phyloP scores from a whole-genome alignment of 2,888 invertebrate genomes.

The Cistogaster globosa region DNA sequence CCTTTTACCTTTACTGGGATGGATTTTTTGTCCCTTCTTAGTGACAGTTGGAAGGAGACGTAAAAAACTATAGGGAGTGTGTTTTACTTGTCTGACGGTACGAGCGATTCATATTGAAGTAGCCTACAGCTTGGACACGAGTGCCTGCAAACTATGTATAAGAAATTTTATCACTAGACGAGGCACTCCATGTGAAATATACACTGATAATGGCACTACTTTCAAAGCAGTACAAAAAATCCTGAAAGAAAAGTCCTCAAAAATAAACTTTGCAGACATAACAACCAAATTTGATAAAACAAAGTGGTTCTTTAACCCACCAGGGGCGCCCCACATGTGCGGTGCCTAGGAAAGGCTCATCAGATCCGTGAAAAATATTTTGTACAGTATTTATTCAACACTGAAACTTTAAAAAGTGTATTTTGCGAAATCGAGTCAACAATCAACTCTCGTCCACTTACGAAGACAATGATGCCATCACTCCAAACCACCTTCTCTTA shows the following conservation, averaged over 20 bases:
- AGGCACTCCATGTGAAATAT: constrained; percentile 62
- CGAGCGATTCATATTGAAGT: constrained; percentile 70
- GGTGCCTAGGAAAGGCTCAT: not conserved
- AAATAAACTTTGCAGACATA: not conserved
- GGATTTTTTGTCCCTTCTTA: constrained; percentile 69
- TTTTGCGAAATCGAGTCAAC: constrained; percentile 6
- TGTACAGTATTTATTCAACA: not conserved
- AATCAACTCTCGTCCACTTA: not conserved
- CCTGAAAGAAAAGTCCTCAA: not conserved
- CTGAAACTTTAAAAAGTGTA: not conserved
- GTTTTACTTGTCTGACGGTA: constrained; percentile 71
- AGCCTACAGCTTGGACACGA: constrained; percentile 66
- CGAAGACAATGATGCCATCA: constrained; percentile 4
- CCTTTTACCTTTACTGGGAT: constrained; percentile 70
- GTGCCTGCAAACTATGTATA: constrained; percentile 57
- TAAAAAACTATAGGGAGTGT: constrained; percentile 72
- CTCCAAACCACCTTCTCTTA: constrained; percentile 2
- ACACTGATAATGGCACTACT: constrained; percentile 59
- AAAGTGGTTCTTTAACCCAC: not conserved
- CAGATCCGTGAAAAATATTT: not conserved
- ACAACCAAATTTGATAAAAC: not conserved
- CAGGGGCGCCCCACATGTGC: not conserved
- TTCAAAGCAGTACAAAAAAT: constrained; percentile 47
- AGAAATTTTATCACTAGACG: constrained; percentile 49
- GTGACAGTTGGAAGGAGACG: constrained; percentile 61